These are phyloP conservation scores for Notodonta dromedarius DNA, from an alignment of 2,888 invertebrate genomes.

Conservation along the genomic window DNA sequence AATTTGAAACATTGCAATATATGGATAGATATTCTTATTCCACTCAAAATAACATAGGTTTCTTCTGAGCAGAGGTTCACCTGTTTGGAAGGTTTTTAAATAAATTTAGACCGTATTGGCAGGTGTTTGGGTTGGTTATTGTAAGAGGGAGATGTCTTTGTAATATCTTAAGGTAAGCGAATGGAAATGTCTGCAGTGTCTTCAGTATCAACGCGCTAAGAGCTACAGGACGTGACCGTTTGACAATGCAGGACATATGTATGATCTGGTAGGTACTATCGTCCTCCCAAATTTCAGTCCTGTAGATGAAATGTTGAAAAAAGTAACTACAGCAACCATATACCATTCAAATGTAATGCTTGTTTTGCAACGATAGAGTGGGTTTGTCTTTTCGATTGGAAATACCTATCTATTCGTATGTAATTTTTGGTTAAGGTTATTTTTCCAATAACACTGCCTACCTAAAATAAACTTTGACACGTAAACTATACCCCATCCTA, in stretches of 20 bases:
- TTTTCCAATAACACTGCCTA: no score
- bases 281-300: no score
- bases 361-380: no score
- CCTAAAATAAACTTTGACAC: slow-evolving; percentile 4
- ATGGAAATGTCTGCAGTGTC: slow-evolving; percentile 50
- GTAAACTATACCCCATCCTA: slow-evolving; percentile 18
- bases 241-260: slow-evolving; percentile 1
- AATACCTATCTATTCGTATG: no score
- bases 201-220: slow-evolving; percentile 58
- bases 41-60: slow-evolving; percentile 80
- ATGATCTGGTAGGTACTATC: neutral
- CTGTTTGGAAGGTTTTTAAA: slow-evolving; percentile 6
- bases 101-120: slow-evolving; percentile 28
- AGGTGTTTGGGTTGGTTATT: slow-evolving; percentile 24
- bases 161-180: slow-evolving; percentile 48
- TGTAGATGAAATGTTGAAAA: no score
- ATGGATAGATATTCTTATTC: slow-evolving; percentile 80
- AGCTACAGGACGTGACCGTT: slow-evolving; percentile 36
- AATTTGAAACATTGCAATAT: slow-evolving; percentile 69
- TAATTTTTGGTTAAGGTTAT: no score
- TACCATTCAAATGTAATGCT: no score
- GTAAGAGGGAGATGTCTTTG: slow-evolving; percentile 16
- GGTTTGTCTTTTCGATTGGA: no score
- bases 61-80: slow-evolving; percentile 77
- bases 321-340: no score